Base-by-base conservation (phyloP, 2,888 invertebrate species). In the Scaeva pyrastri region DNA sequence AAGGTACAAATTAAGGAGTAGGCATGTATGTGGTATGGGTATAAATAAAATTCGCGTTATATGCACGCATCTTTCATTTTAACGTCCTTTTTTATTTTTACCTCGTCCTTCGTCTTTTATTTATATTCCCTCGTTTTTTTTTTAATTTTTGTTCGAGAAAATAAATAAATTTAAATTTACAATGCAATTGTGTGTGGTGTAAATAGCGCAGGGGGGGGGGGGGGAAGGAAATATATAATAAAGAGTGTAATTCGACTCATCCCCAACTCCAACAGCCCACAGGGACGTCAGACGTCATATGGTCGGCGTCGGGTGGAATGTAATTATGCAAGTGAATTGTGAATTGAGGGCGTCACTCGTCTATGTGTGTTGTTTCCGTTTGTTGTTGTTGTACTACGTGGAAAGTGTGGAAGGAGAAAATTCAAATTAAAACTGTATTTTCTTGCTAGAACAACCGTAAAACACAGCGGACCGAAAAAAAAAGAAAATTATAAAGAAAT, bases 141-240 rank as follows among this genome's bases (percentile, higher is more conserved):
- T 72, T 56, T 66, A n/a, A 6, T 76, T 80, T 76, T 68, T 60
- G 66, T 56, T 56, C 72, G 64, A 41, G 58, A 55, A 60, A 71
- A 43, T 74, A 86, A 77, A 86, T 74, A 82, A 86, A 86, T 86
- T 86, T 77, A 82, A 86, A 86, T 86, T 82, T 86, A 86, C 86
- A 82, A 78, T 82, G 82, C 86, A 86, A 86, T 80, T 72, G 62
- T 56, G 60, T 58, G 52, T 26, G 16, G 21, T 36, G 2, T 1
- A 36, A 39, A n/a, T n/a, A n/a, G n/a, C n/a, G n/a, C n/a, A n/a
- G n/a, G n/a, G 7, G 50, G 36, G 66, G 41, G 70, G 23, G n/a
- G 48, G 12, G 7, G 12, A 19, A 39, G 10, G 12, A 39, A 11
- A 39, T 39, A 3, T 39, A 39, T 12, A 2, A 21, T n/a, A 23